A percentile compares a stretch with the other conserved stretches of the same genome.
Conservation (phyloP, 2,113 vertebrate species). For the Hydrolagus affinis region DNA sequence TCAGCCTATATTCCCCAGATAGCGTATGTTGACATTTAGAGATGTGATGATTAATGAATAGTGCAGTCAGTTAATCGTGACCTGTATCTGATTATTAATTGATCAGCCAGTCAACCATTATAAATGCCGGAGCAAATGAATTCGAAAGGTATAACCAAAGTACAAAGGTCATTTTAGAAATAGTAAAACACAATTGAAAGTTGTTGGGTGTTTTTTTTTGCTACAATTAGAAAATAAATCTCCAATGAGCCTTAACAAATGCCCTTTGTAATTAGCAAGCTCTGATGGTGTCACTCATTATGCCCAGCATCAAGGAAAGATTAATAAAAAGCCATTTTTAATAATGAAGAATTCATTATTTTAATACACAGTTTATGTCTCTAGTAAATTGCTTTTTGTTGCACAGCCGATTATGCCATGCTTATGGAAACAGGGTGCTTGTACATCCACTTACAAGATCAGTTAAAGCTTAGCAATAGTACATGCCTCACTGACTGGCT, state of each 20-base stretch:
- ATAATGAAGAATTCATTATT: not conserved
- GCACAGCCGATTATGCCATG: not conserved
- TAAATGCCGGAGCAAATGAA: constrained; percentile 30
- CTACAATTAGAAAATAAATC: constrained; percentile 22
- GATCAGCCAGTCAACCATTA: constrained; percentile 31
- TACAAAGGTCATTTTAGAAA: constrained; percentile 27
- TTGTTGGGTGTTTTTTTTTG: constrained; percentile 10
- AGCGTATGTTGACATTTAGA: constrained; percentile 25
- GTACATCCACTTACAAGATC: not conserved
- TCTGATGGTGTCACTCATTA: not conserved
- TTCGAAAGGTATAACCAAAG: constrained; percentile 30
- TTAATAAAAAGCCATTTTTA: constrained; percentile 1
- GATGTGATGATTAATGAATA: constrained; percentile 32
- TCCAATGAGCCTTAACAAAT: not conserved
- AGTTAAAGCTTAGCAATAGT: not conserved
- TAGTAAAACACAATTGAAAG: constrained; percentile 32
- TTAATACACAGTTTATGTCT: not conserved
- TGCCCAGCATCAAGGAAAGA: constrained; percentile 11
- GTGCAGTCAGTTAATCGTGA: constrained; percentile 32
- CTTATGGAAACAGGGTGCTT: not conserved
- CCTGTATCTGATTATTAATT: constrained; percentile 33
- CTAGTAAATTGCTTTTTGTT: not conserved
- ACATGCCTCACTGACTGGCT: not conserved
- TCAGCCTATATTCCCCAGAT: constrained; percentile 32
- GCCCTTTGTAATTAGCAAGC: constrained; percentile 1